phyloP scores from a whole-genome alignment of 2,113 vertebrate species.

The Strix aluco region DNA sequence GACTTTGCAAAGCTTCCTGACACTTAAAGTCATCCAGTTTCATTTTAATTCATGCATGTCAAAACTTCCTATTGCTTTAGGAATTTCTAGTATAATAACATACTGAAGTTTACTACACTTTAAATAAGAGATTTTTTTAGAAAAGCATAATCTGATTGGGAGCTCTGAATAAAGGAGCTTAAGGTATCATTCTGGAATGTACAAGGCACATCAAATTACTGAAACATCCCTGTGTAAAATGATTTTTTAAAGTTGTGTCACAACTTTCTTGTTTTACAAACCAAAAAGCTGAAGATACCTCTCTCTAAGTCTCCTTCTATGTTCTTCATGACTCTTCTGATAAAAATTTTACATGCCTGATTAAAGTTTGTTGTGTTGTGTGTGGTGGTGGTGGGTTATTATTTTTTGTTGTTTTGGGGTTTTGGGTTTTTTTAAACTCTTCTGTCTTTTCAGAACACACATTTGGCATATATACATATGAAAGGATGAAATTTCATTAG shows the following conservation, averaged over 20 bases:
- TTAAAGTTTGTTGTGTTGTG: neutral
- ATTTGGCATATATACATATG: neutral
- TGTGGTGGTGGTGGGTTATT: neutral
- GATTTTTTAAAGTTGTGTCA: neutral
- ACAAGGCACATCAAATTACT: neutral
- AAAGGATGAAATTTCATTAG: conserved; percentile 14
- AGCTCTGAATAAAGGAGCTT: neutral
- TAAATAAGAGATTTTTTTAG: neutral
- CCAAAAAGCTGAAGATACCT: neutral
- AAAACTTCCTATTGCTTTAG: neutral
- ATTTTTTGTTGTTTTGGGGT: neutral
- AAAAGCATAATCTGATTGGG: neutral
- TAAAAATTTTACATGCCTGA: neutral
- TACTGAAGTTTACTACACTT: neutral
- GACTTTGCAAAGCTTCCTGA: neutral
- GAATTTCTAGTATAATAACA: neutral
- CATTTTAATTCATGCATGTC: neutral
- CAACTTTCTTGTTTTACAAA: neutral
- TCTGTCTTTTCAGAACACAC: neutral
- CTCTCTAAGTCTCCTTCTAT: neutral
- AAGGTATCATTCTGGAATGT: neutral
- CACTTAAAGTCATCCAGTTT: neutral
- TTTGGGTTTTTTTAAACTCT: neutral
- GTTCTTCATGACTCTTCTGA: neutral
- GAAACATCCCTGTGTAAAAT: neutral